phyloP scores from a whole-genome alignment of 2,797 vertebrate genomes.

The Sardinella longiceps region DNA sequence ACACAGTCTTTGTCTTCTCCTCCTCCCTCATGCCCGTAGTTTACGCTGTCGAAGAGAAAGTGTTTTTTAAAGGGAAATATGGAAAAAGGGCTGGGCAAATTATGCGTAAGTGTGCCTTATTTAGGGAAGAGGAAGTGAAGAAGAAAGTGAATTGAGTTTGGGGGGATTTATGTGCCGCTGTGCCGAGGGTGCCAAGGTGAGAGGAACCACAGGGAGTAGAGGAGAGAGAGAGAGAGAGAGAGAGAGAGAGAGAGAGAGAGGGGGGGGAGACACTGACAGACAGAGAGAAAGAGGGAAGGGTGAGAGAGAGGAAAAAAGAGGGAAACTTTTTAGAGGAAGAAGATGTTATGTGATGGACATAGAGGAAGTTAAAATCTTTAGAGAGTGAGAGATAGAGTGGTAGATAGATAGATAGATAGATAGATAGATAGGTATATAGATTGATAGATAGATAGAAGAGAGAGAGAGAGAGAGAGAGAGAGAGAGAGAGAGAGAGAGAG shows the following conservation, averaged over 20 bases:
- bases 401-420: not conserved
- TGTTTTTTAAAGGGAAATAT: not conserved
- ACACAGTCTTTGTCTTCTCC: not conserved
- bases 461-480: slow-evolving; percentile 52
- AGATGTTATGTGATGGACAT: not conserved
- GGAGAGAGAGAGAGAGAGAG: not conserved
- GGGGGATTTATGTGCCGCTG: slow-evolving; percentile 58
- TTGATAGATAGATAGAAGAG: no score
- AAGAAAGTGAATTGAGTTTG: slow-evolving; percentile 4
- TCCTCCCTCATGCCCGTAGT: not conserved
- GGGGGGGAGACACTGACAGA: not conserved
- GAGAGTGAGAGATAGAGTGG: slow-evolving; percentile 38
- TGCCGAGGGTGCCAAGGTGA: slow-evolving; percentile 43
- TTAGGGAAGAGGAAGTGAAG: slow-evolving; percentile 39
- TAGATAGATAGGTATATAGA: no score
- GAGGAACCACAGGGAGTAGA: not conserved
- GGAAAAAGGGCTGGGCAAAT: slow-evolving; percentile 63
- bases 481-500: slow-evolving; percentile 47
- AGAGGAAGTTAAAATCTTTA: no score
- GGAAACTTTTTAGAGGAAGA: not conserved
- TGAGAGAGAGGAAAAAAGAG: not conserved
- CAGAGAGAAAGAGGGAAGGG: not conserved
- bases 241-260: not conserved
- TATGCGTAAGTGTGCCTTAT: slow-evolving; percentile 53
- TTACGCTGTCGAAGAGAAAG: slow-evolving; percentile 9